Base-by-base conservation (phyloP, 2,888 invertebrate genomes). In the Acleris laterana region DNA sequence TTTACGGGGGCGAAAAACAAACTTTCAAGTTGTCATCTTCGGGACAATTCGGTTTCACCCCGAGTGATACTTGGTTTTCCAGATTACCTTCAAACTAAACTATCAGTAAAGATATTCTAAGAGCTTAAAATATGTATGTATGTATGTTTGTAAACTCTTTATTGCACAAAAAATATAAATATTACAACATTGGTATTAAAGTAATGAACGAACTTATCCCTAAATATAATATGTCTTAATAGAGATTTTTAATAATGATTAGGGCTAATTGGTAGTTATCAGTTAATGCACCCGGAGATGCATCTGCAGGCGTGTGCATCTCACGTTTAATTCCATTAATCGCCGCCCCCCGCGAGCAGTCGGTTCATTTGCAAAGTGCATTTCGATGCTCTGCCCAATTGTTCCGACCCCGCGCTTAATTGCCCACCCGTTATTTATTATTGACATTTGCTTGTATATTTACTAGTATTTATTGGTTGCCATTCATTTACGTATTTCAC, bases 281-380 rank as follows among this genome's bases (percentile, higher is more conserved):
- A 61, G 63, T 55, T 68, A 68, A 73, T 72, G 70, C 67, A 62
- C 62, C 68, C 68, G 69, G 76, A 79, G 79, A 77, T 76, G 74
- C 85, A 86, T 83, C 84, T 87, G 85, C 78, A 76, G 80, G 78
- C 76, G 80, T 76, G 82, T 80, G 83, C 80, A 79, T 82, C 81
- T 84, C 79, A 77, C 81, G 80, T 87, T 90, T 88, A 91, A 90
- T 91, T 87, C 87, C 87, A 89, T 90, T 90, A 83, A 77, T 73
- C 70, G 75, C 74, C 76, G 71, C 74, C 74, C 72, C 71, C 70
- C 66, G 68, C 72, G 71, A 67, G 73, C 82, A 78, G 80, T 87
- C 83, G 85, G 87, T 89, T 92, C 90, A 92, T 92, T 92, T 92
- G 90, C 90, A 89, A 90, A 92, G 92, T 93, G 91, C 92, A 92